Evolutionary conservation across 2,113 vertebrate genomes (phyloP).

Genomic region (Ahaetulla prasina): DNA sequence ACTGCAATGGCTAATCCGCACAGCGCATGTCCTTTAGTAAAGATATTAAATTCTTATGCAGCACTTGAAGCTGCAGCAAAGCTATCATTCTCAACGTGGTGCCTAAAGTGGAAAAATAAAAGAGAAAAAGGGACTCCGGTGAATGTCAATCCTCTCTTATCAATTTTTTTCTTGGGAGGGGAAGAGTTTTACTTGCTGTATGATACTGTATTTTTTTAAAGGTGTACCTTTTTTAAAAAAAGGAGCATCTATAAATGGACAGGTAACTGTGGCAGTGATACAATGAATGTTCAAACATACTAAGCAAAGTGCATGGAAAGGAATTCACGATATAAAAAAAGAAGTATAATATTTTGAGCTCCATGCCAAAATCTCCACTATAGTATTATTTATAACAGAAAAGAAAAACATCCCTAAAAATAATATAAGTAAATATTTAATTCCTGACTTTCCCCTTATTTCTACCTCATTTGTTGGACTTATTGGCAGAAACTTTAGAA

Average conservation of each 20-base stretch:
- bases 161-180: neutral
- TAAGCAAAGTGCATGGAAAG: neutral
- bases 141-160: neutral
- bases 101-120: neutral
- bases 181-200: neutral
- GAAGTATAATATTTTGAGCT: neutral
- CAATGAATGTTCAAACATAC: neutral
- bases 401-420: neutral
- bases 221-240: neutral
- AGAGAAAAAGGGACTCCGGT: neutral
- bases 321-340: neutral
- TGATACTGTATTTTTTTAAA: too few species aligned
- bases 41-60: conserved; percentile 12
- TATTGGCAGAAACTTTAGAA: neutral
- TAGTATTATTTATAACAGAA: neutral
- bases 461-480: too few species aligned
- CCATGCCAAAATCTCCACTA: neutral
- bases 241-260: neutral
- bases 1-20: conserved; percentile 7
- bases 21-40: neutral
- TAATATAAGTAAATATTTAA: neutral
- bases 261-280: neutral
- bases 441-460: neutral
- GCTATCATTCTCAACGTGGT: neutral
- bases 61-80: neutral